Percentiles rank a stretch among this genome's conserved stretches.
phyloP scores from a whole-genome alignment of 2,797 vertebrate species.

The Myoxocephalus aenaeus region DNA sequence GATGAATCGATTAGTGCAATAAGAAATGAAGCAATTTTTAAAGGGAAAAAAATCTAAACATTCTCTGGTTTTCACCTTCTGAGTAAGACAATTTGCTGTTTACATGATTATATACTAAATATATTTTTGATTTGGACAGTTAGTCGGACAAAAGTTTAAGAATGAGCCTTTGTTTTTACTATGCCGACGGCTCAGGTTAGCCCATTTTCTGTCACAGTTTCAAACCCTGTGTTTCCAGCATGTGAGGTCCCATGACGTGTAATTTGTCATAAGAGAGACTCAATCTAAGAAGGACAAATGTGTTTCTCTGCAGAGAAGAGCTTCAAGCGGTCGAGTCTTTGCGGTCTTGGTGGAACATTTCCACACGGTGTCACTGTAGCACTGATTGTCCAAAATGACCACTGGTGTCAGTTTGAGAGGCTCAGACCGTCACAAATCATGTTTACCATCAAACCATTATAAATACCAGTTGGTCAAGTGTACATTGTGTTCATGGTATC shows the following conservation, averaged over 20 bases:
- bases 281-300: neutral
- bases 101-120: neutral
- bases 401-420: neutral
- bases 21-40: neutral
- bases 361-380: constrained; percentile 72
- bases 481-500: neutral
- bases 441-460: neutral
- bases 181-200: neutral
- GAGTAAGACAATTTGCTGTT: neutral
- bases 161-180: neutral
- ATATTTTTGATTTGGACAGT: neutral
- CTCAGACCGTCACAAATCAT: constrained; percentile 26
- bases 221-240: neutral
- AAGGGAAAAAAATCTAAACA: neutral
- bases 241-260: too few relatives aligned
- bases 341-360: neutral
- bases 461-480: neutral
- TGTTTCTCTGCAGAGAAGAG: constrained; percentile 11
- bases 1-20: neutral
- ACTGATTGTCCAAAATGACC: constrained; percentile 26
- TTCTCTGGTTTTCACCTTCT: neutral
- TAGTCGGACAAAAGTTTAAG: neutral
- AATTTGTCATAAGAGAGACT: neutral
- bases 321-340: neutral
- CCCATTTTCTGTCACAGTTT: neutral